phyloP scores from a whole-genome alignment of 1,140 invertebrate species.

The Orchestia grillus region DNA sequence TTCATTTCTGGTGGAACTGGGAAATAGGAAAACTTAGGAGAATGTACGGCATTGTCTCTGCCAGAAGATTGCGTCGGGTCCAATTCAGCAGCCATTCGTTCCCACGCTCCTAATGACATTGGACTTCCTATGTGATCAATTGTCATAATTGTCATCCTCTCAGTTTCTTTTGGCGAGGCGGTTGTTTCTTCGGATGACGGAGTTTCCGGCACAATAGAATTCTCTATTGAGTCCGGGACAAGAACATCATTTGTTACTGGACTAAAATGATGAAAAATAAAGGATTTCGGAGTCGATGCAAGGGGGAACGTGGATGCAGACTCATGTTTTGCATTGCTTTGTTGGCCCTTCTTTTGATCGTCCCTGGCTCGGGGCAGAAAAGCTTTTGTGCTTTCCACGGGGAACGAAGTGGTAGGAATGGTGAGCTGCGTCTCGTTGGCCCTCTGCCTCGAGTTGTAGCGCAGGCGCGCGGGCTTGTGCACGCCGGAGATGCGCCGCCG shows the following conservation, averaged over 20 bases:
- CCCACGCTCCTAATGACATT: not conserved
- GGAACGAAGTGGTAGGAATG: not conserved
- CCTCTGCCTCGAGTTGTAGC: not conserved
- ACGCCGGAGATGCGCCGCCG: not conserved
- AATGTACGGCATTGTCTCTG: not conserved
- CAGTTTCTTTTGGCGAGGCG: not conserved
- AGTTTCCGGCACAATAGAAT: not conserved
- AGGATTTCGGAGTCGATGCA: not conserved
- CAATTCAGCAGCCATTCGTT: not conserved
- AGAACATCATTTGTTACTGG: not conserved
- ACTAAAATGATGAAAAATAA: not conserved
- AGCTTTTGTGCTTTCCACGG: no score
- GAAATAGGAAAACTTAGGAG: not conserved
- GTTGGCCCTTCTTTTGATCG: not conserved
- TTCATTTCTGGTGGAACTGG: not conserved
- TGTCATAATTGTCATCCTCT: not conserved
- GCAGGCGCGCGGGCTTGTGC: conserved; percentile 2
- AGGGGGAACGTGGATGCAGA: not conserved
- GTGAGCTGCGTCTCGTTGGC: not conserved
- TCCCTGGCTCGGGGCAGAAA: no score
- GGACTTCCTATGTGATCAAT: not conserved
- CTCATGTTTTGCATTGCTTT: not conserved
- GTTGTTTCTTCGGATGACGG: not conserved
- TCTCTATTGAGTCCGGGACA: not conserved
- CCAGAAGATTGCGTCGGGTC: not conserved